Conservation (phyloP, 1,140 invertebrate species). For the Oedothorax gibbosus region DNA sequence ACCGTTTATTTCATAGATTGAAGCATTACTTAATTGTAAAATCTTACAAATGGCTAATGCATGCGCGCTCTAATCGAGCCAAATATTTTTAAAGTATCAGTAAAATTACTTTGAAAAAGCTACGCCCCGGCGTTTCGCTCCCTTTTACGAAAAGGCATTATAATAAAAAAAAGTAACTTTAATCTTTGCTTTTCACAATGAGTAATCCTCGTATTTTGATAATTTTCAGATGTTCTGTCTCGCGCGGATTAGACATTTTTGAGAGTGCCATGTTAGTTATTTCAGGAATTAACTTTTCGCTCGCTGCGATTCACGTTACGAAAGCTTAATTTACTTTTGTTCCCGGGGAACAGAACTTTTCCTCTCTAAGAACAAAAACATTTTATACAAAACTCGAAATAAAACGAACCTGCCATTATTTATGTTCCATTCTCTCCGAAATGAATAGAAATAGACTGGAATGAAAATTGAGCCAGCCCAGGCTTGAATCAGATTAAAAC, state of each 20-base stretch:
- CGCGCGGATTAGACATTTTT: slow-evolving; percentile 52
- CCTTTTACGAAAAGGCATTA: slow-evolving; percentile 21
- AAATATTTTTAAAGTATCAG: slow-evolving; percentile 57
- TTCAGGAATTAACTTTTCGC: slow-evolving; percentile 54
- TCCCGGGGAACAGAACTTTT: slow-evolving; percentile 33
- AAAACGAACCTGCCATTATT: slow-evolving; percentile 28
- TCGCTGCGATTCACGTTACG: slow-evolving; percentile 39
- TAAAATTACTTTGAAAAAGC: slow-evolving; percentile 50
- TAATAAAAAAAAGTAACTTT: slow-evolving; percentile 38
- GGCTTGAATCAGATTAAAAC: slow-evolving; percentile 34
- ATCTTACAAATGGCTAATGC: slow-evolving; percentile 58
- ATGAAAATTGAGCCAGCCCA: slow-evolving; percentile 42
- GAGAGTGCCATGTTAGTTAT: slow-evolving; percentile 57
- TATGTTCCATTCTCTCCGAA: slow-evolving; percentile 6
- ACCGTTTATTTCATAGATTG: slow-evolving; percentile 15
- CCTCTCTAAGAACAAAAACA: slow-evolving; percentile 43
- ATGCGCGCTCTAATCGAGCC: slow-evolving; percentile 27
- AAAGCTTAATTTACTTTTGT: slow-evolving; percentile 61
- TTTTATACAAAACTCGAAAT: slow-evolving; percentile 50
- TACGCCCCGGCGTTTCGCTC: slow-evolving; percentile 10
- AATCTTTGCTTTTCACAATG: slow-evolving; percentile 60
- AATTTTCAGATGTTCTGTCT: slow-evolving; percentile 55
- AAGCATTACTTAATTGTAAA: slow-evolving; percentile 49
- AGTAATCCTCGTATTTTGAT: slow-evolving; percentile 58
- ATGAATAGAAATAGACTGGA: slow-evolving; percentile 31